Base-by-base conservation (phyloP, 2,888 invertebrate genomes). In the Myopa tessellatipennis region DNA sequence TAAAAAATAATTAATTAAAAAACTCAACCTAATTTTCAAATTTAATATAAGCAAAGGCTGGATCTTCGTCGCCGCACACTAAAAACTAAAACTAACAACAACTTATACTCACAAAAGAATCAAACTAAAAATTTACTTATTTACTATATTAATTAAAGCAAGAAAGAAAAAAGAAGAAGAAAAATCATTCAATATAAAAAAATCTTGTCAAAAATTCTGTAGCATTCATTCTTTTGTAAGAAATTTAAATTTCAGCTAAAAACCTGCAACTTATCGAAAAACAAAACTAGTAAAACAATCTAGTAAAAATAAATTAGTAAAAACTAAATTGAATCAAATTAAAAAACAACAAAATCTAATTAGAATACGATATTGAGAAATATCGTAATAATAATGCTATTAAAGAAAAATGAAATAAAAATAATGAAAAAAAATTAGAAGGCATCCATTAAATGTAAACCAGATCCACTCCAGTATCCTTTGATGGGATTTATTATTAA, bases 381-480 rank as follows among this genome's bases (percentile, higher is more conserved):
- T 26, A 12, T 55, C 18, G 55, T 36, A 34, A 6, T 55, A 55
- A 70, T 34, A 67, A 67, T 36, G 12, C 10, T 26, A 16, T 50
- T 45, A 50, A 69, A 18, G 26, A 55, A 70, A 52, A 55, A 50
- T 34, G 16, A 0, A 67, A 67, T 40, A 67, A 38, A 52, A 4
- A 61, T 36, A n/a, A 60, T 8, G 5, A 72, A 36, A 36, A n/a
- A 74, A 61, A 40, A 65, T 63, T 65, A 45, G 26, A 73, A 67
- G 55, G 55, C 67, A 71, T 76, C 55, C 76, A 65, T 65, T 76
- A 60, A 71, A 76, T 75, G 75, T 75, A 26, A 26, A 75, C 69
- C 69, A 75, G 69, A 68, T 75, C 75, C 68, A 65, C 75, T 75
- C 75, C 75, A 75, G 60, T n/a, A 52, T 69, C 68, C 75, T 69